Conservation (phyloP, 2,113 vertebrate genomes). For the Felis chaus region DNA sequence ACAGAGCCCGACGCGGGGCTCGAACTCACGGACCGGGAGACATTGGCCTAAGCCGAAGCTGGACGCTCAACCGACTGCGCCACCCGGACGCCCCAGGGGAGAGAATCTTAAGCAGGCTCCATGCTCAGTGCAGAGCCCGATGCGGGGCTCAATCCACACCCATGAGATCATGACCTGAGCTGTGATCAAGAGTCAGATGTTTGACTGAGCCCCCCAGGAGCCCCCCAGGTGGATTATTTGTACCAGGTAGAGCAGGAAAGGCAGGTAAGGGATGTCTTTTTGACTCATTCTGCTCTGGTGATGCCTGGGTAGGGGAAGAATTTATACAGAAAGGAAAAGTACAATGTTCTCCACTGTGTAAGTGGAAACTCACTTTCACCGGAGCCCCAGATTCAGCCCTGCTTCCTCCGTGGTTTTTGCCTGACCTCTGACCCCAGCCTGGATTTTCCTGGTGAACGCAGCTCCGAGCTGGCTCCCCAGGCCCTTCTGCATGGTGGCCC, state of each 20-base stretch:
- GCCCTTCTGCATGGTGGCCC: neutral
- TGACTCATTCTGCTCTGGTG: neutral
- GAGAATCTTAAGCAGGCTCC: too few relatives aligned
- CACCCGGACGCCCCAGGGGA: too few relatives aligned
- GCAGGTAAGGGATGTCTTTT: neutral
- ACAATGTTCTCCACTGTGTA: fast-evolving
- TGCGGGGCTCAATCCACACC: too few relatives aligned
- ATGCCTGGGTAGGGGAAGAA: neutral
- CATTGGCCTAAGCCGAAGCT: too few relatives aligned
- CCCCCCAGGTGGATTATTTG: neutral
- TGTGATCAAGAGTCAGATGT: too few relatives aligned
- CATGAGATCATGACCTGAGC: too few relatives aligned
- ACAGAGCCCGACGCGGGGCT: too few relatives aligned
- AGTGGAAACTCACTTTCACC: neutral
- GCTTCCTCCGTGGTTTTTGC: neutral
- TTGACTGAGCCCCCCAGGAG: too few relatives aligned
- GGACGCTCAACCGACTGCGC: too few relatives aligned
- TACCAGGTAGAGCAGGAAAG: neutral
- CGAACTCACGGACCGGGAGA: too few relatives aligned
- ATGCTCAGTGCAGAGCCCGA: too few relatives aligned
- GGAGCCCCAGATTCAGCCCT: neutral
- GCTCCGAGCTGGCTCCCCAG: neutral
- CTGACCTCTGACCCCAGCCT: neutral
- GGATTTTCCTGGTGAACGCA: neutral
- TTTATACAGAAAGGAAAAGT: neutral